These are phyloP conservation scores for Actenoides lindsayi DNA, from an alignment of 2,113 vertebrate species.

Conservation along the genomic window DNA sequence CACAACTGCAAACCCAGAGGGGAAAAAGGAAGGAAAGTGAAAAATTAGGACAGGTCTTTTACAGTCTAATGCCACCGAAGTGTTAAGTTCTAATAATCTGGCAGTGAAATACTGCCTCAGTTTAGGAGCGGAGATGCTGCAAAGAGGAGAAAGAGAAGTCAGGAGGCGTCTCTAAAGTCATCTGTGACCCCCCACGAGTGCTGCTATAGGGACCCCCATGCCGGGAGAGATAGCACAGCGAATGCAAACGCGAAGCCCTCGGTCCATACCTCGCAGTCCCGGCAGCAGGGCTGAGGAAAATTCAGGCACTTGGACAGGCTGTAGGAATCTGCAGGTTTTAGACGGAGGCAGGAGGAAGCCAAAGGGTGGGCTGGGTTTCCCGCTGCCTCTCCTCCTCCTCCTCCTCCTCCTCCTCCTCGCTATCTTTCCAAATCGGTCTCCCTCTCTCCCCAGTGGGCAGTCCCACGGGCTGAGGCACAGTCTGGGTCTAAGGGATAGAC, in stretches of 20 bases:
- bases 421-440: slow-evolving; percentile 65
- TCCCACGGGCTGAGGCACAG: slow-evolving; percentile 54
- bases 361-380: slow-evolving; percentile 82
- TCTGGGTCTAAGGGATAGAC: slow-evolving; percentile 38
- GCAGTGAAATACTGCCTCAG: neutral
- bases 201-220: neutral
- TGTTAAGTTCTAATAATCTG: neutral
- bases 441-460: slow-evolving; percentile 62
- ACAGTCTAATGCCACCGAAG: neutral
- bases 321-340: slow-evolving; percentile 83
- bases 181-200: neutral
- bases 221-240: neutral
- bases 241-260: neutral
- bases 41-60: neutral
- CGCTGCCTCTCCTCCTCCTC: slow-evolving; percentile 70
- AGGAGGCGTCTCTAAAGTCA: neutral
- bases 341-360: slow-evolving; percentile 83
- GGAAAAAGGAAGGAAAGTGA: neutral
- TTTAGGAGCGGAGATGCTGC: neutral
- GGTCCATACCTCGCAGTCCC: slow-evolving; percentile 76
- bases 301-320: slow-evolving; percentile 76
- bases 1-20: neutral
- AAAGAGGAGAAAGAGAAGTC: neutral
- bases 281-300: slow-evolving; percentile 75
- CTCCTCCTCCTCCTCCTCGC: slow-evolving; percentile 67